A percentile compares a stretch with the other conserved stretches of the same genome.
Evolutionary conservation across 2,113 vertebrate genomes (phyloP).

Genomic region (Rhea pennata): DNA sequence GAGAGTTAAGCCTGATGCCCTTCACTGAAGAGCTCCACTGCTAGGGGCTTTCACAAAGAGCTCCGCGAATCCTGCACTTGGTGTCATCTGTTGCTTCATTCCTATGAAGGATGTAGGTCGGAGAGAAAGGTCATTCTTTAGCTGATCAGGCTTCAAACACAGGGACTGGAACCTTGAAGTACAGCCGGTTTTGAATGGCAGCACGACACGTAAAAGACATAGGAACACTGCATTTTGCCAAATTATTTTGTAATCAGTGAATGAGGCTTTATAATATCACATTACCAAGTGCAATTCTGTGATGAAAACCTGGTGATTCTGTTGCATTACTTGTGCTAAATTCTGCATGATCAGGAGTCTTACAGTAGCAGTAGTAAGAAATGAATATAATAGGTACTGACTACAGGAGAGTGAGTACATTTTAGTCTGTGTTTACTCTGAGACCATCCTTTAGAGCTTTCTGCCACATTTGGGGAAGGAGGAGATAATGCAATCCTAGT

Average conservation of each 20-base stretch:
- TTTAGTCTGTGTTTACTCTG: background rate
- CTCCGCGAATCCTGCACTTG: background rate
- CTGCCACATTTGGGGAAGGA: background rate
- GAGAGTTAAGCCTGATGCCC: constrained; percentile 25
- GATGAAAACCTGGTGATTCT: background rate
- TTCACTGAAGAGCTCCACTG: constrained; percentile 12
- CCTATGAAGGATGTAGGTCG: constrained; percentile 5
- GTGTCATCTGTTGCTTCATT: constrained; percentile 57
- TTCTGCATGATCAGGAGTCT: background rate
- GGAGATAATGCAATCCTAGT: background rate
- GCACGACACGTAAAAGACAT: background rate
- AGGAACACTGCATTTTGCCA: background rate
- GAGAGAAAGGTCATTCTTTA: constrained; percentile 20
- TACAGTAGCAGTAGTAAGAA: background rate
- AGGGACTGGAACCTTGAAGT: background rate
- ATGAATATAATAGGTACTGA: background rate
- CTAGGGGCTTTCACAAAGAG: constrained; percentile 15
- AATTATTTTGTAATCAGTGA: constrained; percentile 45
- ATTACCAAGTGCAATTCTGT: background rate
- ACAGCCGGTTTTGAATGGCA: background rate
- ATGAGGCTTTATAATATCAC: background rate
- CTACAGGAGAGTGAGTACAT: background rate
- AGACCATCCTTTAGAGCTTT: background rate
- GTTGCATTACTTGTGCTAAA: background rate
- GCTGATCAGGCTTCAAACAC: background rate